Evolutionary conservation across 2,113 vertebrate species (phyloP).

Genomic region (Apteryx mantelli): DNA sequence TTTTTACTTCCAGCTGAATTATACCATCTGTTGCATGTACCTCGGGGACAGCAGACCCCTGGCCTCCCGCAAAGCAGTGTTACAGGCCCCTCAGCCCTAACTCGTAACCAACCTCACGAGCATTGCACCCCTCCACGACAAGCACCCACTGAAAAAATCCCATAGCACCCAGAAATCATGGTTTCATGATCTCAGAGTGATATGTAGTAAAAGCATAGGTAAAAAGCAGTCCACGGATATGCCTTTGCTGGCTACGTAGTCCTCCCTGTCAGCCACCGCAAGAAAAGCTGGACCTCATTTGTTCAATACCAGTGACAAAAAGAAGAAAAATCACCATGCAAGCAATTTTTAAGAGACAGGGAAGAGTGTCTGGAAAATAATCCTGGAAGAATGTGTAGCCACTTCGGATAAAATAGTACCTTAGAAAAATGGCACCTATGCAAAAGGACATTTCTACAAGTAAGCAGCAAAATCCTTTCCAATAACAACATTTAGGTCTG

Average conservation of each 20-base stretch:
- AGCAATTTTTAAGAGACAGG: neutral
- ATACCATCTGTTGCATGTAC: rapidly evolving
- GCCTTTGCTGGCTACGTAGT: neutral
- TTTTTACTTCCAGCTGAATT: neutral
- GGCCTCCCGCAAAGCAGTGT: neutral
- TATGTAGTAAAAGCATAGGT: neutral
- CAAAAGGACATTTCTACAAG: neutral
- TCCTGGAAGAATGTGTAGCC: neutral
- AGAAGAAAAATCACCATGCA: neutral
- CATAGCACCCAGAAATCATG: rapidly evolving
- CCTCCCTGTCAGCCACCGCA: neutral
- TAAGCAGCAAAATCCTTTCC: neutral
- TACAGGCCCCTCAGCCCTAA: neutral
- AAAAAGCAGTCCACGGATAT: neutral
- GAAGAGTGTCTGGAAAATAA: neutral
- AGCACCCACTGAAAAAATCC: neutral
- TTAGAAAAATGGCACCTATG: neutral
- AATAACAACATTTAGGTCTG: neutral
- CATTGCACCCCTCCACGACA: neutral
- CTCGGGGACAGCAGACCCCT: neutral
- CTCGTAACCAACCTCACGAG: rapidly evolving
- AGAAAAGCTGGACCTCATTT: neutral
- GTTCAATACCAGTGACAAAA: neutral
- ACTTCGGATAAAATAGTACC: neutral
- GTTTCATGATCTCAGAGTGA: too few species aligned